Conservation (phyloP, 2,888 invertebrate species). For the Hemistola chrysoprasaria region DNA sequence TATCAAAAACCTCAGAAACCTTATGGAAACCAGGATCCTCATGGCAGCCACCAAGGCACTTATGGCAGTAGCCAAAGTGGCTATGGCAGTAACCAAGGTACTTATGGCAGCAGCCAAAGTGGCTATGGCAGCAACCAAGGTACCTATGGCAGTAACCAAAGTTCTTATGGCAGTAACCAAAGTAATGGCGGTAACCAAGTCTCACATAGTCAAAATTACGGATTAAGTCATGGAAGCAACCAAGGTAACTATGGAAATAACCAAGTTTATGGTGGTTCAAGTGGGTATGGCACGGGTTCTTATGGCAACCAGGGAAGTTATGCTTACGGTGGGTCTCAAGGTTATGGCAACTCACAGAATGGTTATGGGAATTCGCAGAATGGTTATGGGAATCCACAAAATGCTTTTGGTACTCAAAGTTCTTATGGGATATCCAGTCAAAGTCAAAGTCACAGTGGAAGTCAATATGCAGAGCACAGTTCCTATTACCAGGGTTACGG, state of each 20-base stretch:
- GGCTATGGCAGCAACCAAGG: slow-evolving; percentile 11
- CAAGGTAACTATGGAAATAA: not conserved
- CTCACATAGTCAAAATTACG: no score
- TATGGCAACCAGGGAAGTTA: slow-evolving; percentile 9
- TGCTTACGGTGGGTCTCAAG: slow-evolving; percentile 11
- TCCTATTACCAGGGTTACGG: slow-evolving; percentile 21
- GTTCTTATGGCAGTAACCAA: slow-evolving; percentile 7
- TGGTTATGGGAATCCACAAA: slow-evolving; percentile 18
- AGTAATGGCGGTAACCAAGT: slow-evolving; percentile 11
- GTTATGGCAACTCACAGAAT: slow-evolving; percentile 14
- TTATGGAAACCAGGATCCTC: slow-evolving; percentile 22
- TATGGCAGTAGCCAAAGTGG: slow-evolving; percentile 4
- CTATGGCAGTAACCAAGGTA: slow-evolving; percentile 7
- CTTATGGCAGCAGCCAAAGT: not conserved
- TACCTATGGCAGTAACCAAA: slow-evolving; percentile 1
- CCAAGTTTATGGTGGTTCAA: not conserved
- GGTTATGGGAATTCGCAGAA: slow-evolving; percentile 15
- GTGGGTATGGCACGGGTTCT: not conserved
- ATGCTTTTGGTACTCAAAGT: slow-evolving; percentile 2
- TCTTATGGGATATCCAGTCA: slow-evolving; percentile 6
- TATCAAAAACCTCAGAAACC: slow-evolving; percentile 26
- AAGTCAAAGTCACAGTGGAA: slow-evolving; percentile 8
- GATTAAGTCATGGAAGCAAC: no score
- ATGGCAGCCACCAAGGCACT: slow-evolving; percentile 11
- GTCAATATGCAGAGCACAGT: slow-evolving; percentile 14